These are phyloP conservation scores for Malurus splendens DNA, from an alignment of 2,797 vertebrate genomes.

Conservation along the genomic window DNA sequence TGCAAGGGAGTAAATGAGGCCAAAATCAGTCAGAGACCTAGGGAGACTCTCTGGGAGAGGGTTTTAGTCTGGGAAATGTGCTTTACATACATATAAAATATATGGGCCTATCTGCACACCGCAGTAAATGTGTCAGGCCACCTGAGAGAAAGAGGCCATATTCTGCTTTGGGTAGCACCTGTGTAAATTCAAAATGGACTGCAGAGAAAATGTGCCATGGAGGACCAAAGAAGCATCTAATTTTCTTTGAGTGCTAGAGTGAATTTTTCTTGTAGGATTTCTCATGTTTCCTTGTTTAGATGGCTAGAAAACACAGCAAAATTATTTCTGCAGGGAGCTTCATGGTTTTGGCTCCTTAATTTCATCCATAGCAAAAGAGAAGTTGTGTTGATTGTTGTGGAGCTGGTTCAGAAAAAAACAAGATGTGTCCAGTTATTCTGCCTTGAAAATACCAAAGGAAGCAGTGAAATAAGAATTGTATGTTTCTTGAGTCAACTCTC, in stretches of 20 bases:
- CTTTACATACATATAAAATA: neutral
- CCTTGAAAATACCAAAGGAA: neutral
- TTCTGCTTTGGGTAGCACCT: neutral
- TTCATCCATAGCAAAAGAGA: neutral
- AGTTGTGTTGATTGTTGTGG: neutral
- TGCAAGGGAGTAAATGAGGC: conserved; percentile 18
- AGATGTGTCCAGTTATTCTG: neutral
- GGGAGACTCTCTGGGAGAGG: neutral
- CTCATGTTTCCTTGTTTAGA: neutral
- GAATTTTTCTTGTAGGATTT: neutral
- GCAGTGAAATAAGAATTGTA: neutral
- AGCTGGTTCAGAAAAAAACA: neutral
- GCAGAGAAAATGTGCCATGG: neutral
- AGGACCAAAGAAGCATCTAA: neutral
- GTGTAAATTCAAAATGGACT: neutral
- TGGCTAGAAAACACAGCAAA: neutral
- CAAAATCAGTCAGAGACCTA: conserved; percentile 28
- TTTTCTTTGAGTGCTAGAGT: neutral
- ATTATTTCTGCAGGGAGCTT: neutral
- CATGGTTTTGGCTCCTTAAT: neutral
- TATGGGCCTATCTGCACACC: neutral
- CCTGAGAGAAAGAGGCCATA: neutral
- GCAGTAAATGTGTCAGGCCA: conserved; percentile 6
- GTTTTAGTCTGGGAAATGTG: neutral
- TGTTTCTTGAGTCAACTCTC: neutral